A percentile compares a stretch with the other conserved stretches of the same genome.
These are phyloP conservation scores for Tangara arthus DNA, from an alignment of 2,797 vertebrate species.

Conservation along the genomic window DNA sequence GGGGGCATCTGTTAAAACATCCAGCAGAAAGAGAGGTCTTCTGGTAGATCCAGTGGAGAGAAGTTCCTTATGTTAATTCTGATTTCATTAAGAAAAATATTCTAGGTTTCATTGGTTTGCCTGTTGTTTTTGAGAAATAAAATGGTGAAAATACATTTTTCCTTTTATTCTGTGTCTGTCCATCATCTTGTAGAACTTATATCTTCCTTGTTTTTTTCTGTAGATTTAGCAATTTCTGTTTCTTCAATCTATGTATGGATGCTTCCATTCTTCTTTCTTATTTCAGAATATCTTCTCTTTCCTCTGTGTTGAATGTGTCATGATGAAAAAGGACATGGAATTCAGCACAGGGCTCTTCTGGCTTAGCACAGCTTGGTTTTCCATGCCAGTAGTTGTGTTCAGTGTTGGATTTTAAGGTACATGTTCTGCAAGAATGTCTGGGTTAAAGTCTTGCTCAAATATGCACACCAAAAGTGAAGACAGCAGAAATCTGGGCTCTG, in stretches of 20 bases:
- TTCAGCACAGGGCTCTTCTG: not conserved
- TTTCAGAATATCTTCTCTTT: not conserved
- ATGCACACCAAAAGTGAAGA: not conserved
- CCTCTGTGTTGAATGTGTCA: not conserved
- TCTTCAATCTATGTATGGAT: not conserved
- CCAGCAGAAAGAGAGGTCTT: not conserved
- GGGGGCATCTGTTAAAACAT: not conserved
- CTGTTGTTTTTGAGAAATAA: not conserved
- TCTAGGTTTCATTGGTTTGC: not conserved
- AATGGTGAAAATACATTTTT: not conserved
- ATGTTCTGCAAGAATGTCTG: not conserved
- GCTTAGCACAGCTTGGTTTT: not conserved
- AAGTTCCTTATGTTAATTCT: not conserved
- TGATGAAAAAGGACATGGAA: not conserved
- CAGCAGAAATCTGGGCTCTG: not conserved
- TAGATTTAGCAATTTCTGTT: not conserved
- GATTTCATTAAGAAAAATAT: not conserved
- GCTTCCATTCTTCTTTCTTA: not conserved
- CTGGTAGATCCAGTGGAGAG: not conserved
- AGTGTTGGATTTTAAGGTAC: not conserved
- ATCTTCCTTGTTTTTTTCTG: not conserved
- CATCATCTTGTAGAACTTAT: not conserved
- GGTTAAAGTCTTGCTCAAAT: not conserved
- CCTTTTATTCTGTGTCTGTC: not conserved
- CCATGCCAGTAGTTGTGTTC: not conserved